Base-by-base conservation (phyloP, 2,113 vertebrate genomes). In the Zeus faber region DNA sequence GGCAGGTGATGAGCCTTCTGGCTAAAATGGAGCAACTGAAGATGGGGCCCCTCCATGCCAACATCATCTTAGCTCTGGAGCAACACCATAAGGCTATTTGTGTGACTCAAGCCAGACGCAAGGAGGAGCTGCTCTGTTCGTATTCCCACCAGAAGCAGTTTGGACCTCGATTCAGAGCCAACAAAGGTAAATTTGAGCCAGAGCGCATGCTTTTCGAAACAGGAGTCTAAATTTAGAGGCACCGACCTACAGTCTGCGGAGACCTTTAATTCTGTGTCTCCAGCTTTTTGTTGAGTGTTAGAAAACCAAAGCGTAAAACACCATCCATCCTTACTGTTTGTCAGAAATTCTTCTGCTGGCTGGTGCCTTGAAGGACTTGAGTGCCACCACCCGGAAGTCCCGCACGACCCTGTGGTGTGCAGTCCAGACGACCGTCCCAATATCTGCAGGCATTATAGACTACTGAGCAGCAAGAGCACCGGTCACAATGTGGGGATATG, bases 331-430 rank as follows among this genome's bases (percentile, higher is more conserved):
- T 23, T 63, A 21, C 24, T 27, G 5, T 33, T 26, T 61, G 20
- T 17, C 24, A 91, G 90, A 86, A 33, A 55, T 72, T n/a, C 16
- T 84, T 26, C 49, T 82, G 48, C 18, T 88, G 75, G 73, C 70
- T 29, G 43, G 65, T 3, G 82, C 87, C 2, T 62, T 91, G 18
- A 86, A 80, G 55, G 86, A 89, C 25, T 77, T 92, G 0, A 47
- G 66, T 43, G 47, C 43, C 14, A 65, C 79, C 51, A 92, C 91
- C 5, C 81, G 75, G 63, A 86, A 59, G 53, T 77, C 85, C 21
- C 65, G 88, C 33, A 87, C 77, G 1, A 78, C 80, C 24, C 70
- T 92, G 58, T 90, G 88, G 87, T 87, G 79, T 24, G 84, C 87
- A 4, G 68, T 90, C 17, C 88, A 90, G 68, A 78, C 79, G 78